A percentile compares a stretch with the other conserved stretches of the same genome.
phyloP scores from a whole-genome alignment of 2,888 invertebrate species.

The Alloscopus bannaensis region DNA sequence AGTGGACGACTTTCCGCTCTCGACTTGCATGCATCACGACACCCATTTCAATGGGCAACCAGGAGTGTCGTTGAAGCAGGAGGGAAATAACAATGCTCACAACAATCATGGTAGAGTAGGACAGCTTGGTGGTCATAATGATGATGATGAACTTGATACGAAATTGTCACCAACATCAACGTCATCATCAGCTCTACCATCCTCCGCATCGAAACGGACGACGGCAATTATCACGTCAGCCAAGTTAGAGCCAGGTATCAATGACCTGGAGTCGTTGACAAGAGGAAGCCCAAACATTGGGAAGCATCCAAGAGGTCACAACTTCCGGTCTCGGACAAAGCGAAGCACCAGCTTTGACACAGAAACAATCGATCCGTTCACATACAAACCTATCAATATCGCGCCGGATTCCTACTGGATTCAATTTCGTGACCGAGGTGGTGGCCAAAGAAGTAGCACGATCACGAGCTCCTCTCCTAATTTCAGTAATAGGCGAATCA shows the following conservation, averaged over 20 bases:
- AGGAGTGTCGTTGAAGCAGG: neutral
- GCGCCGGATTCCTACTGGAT: slow-evolving; percentile 72
- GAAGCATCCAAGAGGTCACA: slow-evolving; percentile 12
- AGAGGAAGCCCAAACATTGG: neutral
- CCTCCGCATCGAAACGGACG: slow-evolving; percentile 44
- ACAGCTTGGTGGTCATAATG: slow-evolving; percentile 16
- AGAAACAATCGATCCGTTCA: slow-evolving; percentile 52
- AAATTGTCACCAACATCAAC: too few relatives aligned
- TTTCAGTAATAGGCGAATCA: slow-evolving; percentile 9
- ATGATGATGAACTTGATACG: slow-evolving; percentile 47
- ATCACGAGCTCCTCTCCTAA: slow-evolving; percentile 3
- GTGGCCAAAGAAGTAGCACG: slow-evolving; percentile 25
- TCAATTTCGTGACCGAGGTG: slow-evolving; percentile 56
- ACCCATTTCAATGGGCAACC: slow-evolving; percentile 11
- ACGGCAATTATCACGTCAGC: slow-evolving; percentile 43
- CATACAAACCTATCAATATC: slow-evolving; percentile 64
- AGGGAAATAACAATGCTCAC: slow-evolving; percentile 19
- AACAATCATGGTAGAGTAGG: slow-evolving; percentile 22
- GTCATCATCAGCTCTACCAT: neutral
- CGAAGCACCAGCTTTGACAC: slow-evolving; percentile 42
- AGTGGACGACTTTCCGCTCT: slow-evolving; percentile 8
- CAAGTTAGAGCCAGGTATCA: slow-evolving; percentile 22
- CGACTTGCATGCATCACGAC: slow-evolving; percentile 58
- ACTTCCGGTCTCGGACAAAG: slow-evolving; percentile 44
- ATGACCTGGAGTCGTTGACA: slow-evolving; percentile 53